Evolutionary conservation across 2,797 vertebrate genomes (phyloP), one percentile per base, ranked within the genome.

Genomic region (Fratercula arctica): DNA sequence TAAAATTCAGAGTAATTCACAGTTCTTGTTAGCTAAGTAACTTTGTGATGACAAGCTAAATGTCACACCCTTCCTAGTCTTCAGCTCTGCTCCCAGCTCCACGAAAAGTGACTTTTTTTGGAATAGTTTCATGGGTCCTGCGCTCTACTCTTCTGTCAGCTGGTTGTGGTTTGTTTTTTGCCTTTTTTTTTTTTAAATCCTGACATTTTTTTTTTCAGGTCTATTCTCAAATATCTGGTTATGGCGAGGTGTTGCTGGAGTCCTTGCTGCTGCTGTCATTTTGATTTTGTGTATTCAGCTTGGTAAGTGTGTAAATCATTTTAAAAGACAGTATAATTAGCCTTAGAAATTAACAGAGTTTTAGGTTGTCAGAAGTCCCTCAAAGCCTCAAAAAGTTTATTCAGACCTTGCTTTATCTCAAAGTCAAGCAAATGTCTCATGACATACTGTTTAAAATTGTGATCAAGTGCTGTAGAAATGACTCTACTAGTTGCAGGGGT

Each of bases 201-300:
- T 57, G 25, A 7, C 5, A 1, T 59, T 76, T 57, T 1, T 73
- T 94, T 73, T 87, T 85, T 29, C 92, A 96, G 95, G 64, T 80
- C 56, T 96, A 0, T 80, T 96, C 16, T 90, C 90, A 80, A 96
- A 80, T n/a, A 43, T 94, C 83, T 91, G 95, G 87, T 43, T 96
- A 16, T 96, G 95, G 96, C 56, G 64, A 74, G 72, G 35, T 66
- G 26, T 95, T 0, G 7, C 93, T 51, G 95, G 56, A 48, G 39
- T 63, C 60, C 95, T 96, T 51, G 6, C 43, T 25, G 72, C 51
- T 80, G 72, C 51, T 18, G 35, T 96, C 35, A 46, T 94, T 95
- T 83, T 91, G 51, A 43, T 96, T 74, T 80, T 39, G 33, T 94
- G 76, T 77, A 31, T 96, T 89, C 93, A 85, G 18, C 80, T 96